Conservation (phyloP, 92 coral and sea anemone genomes). For the Heliopora coerulea region DNA sequence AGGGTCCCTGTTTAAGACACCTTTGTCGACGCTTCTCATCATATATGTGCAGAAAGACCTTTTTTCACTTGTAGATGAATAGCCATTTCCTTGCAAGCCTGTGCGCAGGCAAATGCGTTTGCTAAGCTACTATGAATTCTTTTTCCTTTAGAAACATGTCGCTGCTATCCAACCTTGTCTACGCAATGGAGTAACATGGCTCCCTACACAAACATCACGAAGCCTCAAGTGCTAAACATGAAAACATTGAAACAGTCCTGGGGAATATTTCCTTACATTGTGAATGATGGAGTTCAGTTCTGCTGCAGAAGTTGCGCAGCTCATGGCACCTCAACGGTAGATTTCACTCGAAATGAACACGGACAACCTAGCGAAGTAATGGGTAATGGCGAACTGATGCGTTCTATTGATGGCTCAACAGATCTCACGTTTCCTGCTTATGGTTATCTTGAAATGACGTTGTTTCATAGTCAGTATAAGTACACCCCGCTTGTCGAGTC, state of each 20-base stretch:
- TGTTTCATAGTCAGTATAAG: constrained; percentile 60
- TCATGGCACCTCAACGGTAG: constrained; percentile 68
- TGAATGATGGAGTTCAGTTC: constrained; percentile 56
- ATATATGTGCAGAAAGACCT: too few relatives aligned
- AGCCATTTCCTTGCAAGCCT: too few relatives aligned
- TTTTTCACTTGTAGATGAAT: too few relatives aligned
- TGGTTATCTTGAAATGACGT: constrained; percentile 56
- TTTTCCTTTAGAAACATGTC: constrained; percentile 67
- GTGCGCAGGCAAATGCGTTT: too few relatives aligned
- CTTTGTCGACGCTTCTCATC: too few relatives aligned
- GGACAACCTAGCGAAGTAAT: constrained; percentile 50
- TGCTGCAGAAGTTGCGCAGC: constrained; percentile 69
- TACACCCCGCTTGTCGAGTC: constrained; percentile 65
- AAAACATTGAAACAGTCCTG: constrained; percentile 1
- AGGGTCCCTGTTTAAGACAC: too few relatives aligned
- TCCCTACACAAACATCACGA: constrained; percentile 62
- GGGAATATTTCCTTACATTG: constrained; percentile 79
- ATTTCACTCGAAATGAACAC: constrained; percentile 60
- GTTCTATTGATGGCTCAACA: constrained; percentile 50
- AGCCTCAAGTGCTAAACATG: background rate
- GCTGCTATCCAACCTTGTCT: constrained; percentile 63
- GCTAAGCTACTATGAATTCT: too few relatives aligned
- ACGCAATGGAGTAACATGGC: constrained; percentile 70
- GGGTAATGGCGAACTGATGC: constrained; percentile 47
- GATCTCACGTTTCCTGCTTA: constrained; percentile 74